These are phyloP conservation scores for Daubentonia madagascariensis DNA, from an alignment of 2,113 vertebrate species.

Conservation along the genomic window DNA sequence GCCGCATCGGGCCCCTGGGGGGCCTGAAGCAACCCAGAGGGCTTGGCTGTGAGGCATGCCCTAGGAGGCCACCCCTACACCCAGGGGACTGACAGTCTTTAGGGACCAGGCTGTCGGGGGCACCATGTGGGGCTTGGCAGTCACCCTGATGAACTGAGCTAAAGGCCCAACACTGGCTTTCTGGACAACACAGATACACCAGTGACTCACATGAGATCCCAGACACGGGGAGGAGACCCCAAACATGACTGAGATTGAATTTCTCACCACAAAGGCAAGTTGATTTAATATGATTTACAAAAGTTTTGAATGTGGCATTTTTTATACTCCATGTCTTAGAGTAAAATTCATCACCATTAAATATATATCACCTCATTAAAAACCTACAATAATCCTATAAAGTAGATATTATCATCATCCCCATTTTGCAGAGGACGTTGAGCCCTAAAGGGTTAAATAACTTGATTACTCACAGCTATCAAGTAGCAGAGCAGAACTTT, in stretches of 20 bases:
- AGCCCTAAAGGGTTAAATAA: neutral
- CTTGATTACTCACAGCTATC: no score
- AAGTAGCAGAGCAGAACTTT: neutral
- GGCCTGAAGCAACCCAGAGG: neutral
- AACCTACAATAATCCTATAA: neutral
- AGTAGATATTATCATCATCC: neutral
- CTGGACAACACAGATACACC: neutral
- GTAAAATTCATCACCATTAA: neutral
- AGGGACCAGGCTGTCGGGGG: neutral
- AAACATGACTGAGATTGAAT: neutral
- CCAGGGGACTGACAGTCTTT: neutral
- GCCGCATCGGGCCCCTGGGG: rapidly evolving
- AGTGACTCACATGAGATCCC: neutral
- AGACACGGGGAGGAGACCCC: neutral
- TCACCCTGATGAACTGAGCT: neutral
- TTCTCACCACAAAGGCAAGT: neutral
- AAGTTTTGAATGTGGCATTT: neutral
- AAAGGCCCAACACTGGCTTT: neutral
- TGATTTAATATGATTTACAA: neutral
- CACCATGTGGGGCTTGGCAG: rapidly evolving
- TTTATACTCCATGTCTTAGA: neutral
- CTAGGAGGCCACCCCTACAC: no score
- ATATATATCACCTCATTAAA: neutral
- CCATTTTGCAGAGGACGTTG: neutral
- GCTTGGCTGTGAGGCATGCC: neutral